Evolutionary conservation across 2,113 vertebrate genomes (phyloP).

Genomic region (Phasianus colchicus): DNA sequence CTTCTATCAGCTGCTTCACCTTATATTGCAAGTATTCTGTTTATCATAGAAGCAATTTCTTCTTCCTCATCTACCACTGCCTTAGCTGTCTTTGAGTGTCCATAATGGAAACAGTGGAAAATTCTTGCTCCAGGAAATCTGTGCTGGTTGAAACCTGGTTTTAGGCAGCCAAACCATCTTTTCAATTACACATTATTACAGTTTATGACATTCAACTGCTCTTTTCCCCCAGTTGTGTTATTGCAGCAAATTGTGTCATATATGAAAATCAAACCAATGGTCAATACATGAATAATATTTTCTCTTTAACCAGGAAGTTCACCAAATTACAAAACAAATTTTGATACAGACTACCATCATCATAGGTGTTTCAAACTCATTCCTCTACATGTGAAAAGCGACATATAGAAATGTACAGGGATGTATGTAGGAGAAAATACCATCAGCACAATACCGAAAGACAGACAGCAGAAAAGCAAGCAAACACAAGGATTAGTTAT

Average conservation of each 20-base stretch:
- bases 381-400: background rate
- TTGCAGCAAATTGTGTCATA: background rate
- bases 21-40: background rate
- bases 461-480: background rate
- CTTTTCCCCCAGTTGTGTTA: background rate
- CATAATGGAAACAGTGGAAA: background rate
- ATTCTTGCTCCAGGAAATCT: conserved; percentile 44
- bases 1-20: background rate
- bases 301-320: background rate
- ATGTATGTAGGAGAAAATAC: background rate
- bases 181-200: background rate
- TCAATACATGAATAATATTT: background rate
- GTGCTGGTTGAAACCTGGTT: conserved; percentile 4
- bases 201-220: background rate
- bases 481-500: background rate
- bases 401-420: background rate
- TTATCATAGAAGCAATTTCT: background rate
- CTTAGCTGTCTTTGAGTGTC: background rate
- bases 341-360: background rate
- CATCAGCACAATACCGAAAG: background rate
- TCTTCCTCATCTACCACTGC: background rate
- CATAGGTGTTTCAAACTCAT: background rate
- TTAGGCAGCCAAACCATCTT: background rate
- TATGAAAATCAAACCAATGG: background rate
- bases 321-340: background rate